Conservation (phyloP, 2,888 invertebrate genomes). For the Drosophila mimetica region DNA sequence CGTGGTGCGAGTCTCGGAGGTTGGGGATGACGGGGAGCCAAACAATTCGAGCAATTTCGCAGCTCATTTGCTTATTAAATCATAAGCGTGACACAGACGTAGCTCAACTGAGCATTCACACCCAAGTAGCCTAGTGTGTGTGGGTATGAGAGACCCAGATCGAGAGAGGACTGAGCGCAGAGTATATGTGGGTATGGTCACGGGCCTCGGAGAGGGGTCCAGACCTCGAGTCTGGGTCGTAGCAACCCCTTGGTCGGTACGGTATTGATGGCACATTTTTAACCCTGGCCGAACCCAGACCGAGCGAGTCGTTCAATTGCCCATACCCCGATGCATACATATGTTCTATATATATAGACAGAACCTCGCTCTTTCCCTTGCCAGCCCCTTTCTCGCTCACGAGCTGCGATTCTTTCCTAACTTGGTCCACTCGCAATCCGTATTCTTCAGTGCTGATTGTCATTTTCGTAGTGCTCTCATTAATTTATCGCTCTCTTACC, state of each 20-base stretch:
- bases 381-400: constrained; percentile 14
- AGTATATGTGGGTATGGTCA: constrained; percentile 1
- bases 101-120: constrained; percentile 15
- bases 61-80: constrained; percentile 82
- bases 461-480: constrained; percentile 66
- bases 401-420: constrained; percentile 69
- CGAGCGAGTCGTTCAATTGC: constrained; percentile 15
- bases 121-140: constrained; percentile 10
- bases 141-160: constrained; percentile 5
- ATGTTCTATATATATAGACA: neutral
- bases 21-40: constrained; percentile 26
- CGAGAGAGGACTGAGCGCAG: constrained; percentile 2
- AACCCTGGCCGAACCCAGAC: constrained; percentile 63
- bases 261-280: constrained; percentile 62
- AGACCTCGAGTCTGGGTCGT: constrained; percentile 1
- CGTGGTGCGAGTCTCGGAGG: constrained; percentile 49
- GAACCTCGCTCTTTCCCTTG: constrained; percentile 6
- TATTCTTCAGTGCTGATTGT: constrained; percentile 63
- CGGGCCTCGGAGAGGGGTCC: neutral
- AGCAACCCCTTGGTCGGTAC: constrained; percentile 31
- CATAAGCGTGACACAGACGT: constrained; percentile 73
- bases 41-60: constrained; percentile 75
- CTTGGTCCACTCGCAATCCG: constrained; percentile 68
- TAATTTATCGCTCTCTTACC: constrained; percentile 44
- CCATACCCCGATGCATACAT: constrained; percentile 6